These are phyloP conservation scores for Cataglyphis rosenhaueri DNA, from an alignment of 2,888 invertebrate species.

Conservation along the genomic window DNA sequence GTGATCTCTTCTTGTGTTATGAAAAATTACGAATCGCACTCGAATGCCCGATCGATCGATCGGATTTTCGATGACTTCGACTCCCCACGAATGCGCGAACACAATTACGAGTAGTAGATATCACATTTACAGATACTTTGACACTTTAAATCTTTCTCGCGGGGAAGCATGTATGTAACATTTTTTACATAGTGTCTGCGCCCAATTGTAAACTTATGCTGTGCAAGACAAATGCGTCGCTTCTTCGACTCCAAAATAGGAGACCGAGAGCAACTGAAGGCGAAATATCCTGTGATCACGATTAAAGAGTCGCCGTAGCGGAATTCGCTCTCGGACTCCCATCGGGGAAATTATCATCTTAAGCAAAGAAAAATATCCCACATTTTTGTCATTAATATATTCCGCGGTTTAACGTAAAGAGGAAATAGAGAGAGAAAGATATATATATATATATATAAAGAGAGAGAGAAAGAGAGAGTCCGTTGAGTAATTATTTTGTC, in stretches of 20 bases:
- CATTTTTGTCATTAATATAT: conserved; percentile 11
- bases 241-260: conserved; percentile 11
- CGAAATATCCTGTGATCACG: neutral
- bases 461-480: too few species aligned
- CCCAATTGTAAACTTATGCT: conserved; percentile 33
- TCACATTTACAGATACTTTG: conserved; percentile 33
- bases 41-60: conserved; percentile 7
- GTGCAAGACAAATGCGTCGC: conserved; percentile 37
- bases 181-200: conserved; percentile 45
- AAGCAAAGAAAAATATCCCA: conserved; percentile 5
- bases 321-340: neutral
- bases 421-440: neutral
- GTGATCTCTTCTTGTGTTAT: neutral
- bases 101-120: conserved; percentile 16
- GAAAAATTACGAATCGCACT: neutral
- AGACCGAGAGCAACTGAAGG: neutral
- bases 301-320: conserved; percentile 10
- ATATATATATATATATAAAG: neutral
- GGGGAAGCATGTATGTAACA: conserved; percentile 23
- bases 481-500: conserved; percentile 16
- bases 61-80: conserved; percentile 13
- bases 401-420: neutral
- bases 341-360: neutral
- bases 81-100: neutral
- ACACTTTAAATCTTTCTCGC: neutral